Evolutionary conservation across 2,113 vertebrate species (phyloP), one percentile per base, ranked within the genome.

Genomic region (Gobio gobio): DNA sequence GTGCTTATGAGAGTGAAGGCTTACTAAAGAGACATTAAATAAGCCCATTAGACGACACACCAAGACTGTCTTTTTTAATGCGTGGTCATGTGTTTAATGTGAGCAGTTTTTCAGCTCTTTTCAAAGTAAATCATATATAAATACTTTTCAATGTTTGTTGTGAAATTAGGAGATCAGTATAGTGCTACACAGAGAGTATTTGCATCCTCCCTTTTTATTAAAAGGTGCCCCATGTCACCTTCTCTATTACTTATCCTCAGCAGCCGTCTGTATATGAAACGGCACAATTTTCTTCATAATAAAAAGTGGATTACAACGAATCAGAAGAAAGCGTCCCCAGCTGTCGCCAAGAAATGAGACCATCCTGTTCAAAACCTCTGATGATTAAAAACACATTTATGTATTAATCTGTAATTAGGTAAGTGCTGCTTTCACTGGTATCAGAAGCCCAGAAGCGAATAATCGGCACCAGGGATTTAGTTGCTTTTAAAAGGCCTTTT

Each of bases 301-400:
- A 98, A 99, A 99, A 98, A 97, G 94, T 98, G 98, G 98, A 99
- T 99, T 99, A 99, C 94, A 93, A 94, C 95, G 96, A 97, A 97
- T 99, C 97, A 95, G 92, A 94, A 94, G 96, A 94, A 96, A 95
- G 94, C 94, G 92, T 96, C 95, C 92, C 97, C 98, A 99, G 97
- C 97, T 99, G 98, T 97, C 97, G 96, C 96, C 92, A 95, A 95
- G 96, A 97, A 97, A 97, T 95, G 93, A 95, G 95, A 96, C 96
- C 95, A 95, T 94, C 95, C 95, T 94, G 93, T 91, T 95, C 90
- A 89, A 90, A 89, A 94, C 93, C 94, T 92, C 92, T 90, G 91
- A 94, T 94, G 95, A 96, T 96, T 96, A 96, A 94, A 95, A 95
- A 92, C 95, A 96, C 96, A 95, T 94, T 93, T 92, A 92, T 95